Percentiles rank a stretch among this genome's conserved stretches.
Evolutionary conservation across 2,888 invertebrate genomes (phyloP).

Genomic region (Nomada fucata): DNA sequence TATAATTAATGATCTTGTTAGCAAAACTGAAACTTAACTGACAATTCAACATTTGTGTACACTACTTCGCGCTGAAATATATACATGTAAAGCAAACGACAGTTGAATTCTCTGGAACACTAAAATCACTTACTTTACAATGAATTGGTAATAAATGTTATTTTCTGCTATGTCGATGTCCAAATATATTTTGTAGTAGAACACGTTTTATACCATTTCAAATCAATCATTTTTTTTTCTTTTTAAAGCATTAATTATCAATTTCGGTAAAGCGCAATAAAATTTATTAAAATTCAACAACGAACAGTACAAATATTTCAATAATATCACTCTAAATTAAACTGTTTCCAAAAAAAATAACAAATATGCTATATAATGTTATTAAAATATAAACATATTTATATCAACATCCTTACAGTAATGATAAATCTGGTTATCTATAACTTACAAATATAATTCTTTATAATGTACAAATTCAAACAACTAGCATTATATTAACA

Average conservation of each 20-base stretch:
- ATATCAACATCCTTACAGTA: slow-evolving; percentile 16
- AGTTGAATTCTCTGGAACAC: slow-evolving; percentile 54
- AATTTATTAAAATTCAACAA: slow-evolving; percentile 31
- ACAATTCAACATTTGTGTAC: slow-evolving; percentile 18
- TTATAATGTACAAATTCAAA: slow-evolving; percentile 13
- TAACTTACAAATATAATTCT: slow-evolving; percentile 17
- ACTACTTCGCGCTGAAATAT: slow-evolving; percentile 10
- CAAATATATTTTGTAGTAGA: slow-evolving; percentile 26
- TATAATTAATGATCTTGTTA: not conserved
- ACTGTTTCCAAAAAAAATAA: slow-evolving; percentile 11
- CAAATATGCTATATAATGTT: slow-evolving; percentile 17
- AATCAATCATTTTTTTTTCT: slow-evolving; percentile 39
- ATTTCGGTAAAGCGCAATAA: slow-evolving; percentile 6
- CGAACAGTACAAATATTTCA: slow-evolving; percentile 20
- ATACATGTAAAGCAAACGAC: slow-evolving; percentile 35
- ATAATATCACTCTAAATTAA: slow-evolving; percentile 13
- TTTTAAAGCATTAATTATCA: not conserved
- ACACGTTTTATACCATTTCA: slow-evolving; percentile 23
- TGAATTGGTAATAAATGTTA: slow-evolving; percentile 21
- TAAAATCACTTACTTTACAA: slow-evolving; percentile 27
- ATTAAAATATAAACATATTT: slow-evolving; percentile 19
- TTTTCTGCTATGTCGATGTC: slow-evolving; percentile 38
- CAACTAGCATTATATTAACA: slow-evolving; percentile 8
- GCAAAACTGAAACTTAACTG: slow-evolving; percentile 10
- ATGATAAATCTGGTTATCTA: slow-evolving; percentile 22